A percentile compares a stretch with the other conserved stretches of the same genome.
Evolutionary conservation across 1,140 invertebrate genomes (phyloP).

Genomic region (Pseudomyrmex dendroicus): DNA sequence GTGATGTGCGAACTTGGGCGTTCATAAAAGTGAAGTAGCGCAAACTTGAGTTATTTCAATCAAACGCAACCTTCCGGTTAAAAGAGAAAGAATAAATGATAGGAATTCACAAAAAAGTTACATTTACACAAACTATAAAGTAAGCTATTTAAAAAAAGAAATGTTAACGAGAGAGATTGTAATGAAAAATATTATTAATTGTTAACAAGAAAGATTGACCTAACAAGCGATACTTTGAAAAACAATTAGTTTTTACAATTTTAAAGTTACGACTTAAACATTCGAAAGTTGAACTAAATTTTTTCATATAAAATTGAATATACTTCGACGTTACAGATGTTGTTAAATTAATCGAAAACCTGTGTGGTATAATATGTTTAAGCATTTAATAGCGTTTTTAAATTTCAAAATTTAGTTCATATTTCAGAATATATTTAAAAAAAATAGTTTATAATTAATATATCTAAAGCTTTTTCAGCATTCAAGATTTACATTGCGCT

Average conservation of each 20-base stretch:
- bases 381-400: background rate
- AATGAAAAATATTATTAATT: no score
- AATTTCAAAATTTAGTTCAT: background rate
- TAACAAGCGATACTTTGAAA: no score
- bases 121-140: background rate
- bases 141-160: background rate
- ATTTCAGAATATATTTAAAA: no score
- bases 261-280: no score
- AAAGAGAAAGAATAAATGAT: background rate
- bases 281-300: no score
- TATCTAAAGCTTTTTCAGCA: background rate
- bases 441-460: constrained; percentile 7
- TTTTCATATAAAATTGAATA: no score
- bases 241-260: no score
- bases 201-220: no score
- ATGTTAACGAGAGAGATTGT: no score
- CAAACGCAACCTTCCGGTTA: constrained; percentile 3
- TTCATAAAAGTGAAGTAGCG: constrained; percentile 15
- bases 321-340: no score
- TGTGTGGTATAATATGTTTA: no score
- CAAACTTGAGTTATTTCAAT: constrained; percentile 18
- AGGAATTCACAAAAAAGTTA: background rate
- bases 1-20: background rate
- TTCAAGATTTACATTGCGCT: constrained; percentile 75
- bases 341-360: no score